Conservation (phyloP, 2,797 vertebrate genomes). For the Onychomys arenicola region DNA sequence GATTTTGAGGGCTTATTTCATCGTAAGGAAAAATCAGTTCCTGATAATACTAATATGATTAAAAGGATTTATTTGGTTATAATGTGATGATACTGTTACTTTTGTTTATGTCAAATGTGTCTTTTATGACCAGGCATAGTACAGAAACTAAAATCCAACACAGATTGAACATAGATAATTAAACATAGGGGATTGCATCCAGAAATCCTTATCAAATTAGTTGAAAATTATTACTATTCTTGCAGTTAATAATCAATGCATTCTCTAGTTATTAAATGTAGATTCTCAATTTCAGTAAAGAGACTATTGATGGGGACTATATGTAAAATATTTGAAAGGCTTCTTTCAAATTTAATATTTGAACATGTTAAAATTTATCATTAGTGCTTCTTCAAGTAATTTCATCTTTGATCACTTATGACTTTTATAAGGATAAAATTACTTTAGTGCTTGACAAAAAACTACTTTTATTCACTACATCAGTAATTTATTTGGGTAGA, state of each 20-base stretch:
- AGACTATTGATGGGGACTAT: not conserved
- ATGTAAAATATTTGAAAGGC: slow-evolving; percentile 23
- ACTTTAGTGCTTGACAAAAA: slow-evolving; percentile 40
- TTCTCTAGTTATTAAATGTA: slow-evolving; percentile 57
- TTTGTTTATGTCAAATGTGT: slow-evolving; percentile 31
- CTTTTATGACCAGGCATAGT: slow-evolving; percentile 37
- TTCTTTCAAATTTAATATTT: slow-evolving; percentile 53
- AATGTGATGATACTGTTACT: slow-evolving; percentile 31
- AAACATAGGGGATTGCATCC: slow-evolving; percentile 37
- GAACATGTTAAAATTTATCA: slow-evolving; percentile 63
- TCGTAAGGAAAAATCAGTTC: slow-evolving; percentile 19
- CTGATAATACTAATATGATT: slow-evolving; percentile 44
- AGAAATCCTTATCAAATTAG: not conserved
- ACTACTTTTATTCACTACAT: slow-evolving; percentile 32
- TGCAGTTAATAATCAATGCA: slow-evolving; percentile 18
- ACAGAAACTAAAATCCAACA: slow-evolving; percentile 62
- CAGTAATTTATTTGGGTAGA: slow-evolving; percentile 33
- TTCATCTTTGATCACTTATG: slow-evolving; percentile 23
- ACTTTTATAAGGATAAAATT: slow-evolving; percentile 61
- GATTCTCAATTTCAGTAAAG: slow-evolving; percentile 15
- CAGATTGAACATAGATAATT: slow-evolving; percentile 38
- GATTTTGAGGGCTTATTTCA: not conserved
- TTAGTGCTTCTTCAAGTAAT: slow-evolving; percentile 52
- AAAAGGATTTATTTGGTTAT: slow-evolving; percentile 49
- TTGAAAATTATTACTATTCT: slow-evolving; percentile 45